These are phyloP conservation scores for Cerastoderma edule DNA, from an alignment of 2,888 invertebrate species.

Conservation along the genomic window DNA sequence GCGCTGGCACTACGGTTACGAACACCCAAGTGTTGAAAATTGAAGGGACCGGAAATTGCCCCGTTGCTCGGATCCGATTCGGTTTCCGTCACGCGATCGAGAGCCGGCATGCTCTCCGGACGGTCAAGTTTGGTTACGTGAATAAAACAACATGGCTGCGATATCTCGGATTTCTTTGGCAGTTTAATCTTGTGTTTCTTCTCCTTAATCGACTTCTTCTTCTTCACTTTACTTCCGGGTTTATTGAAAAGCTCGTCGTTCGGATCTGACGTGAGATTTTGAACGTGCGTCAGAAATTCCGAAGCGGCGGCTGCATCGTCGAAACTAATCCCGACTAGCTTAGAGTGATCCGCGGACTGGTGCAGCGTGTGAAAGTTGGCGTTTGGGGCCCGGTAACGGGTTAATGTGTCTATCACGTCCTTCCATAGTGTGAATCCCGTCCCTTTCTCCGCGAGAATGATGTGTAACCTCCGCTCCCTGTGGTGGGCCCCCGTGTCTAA, in stretches of 20 bases:
- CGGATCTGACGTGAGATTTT: conserved; percentile 89
- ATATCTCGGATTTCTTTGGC: conserved; percentile 92
- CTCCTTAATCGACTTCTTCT: conserved; percentile 69
- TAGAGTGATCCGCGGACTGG: conserved; percentile 90
- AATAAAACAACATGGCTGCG: conserved; percentile 93
- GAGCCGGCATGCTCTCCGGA: conserved; percentile 39
- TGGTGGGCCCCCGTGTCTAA: conserved; percentile 91
- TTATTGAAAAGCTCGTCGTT: conserved; percentile 90
- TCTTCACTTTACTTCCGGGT: conserved; percentile 84
- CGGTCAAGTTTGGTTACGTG: conserved; percentile 91
- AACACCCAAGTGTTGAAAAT: conserved; percentile 53
- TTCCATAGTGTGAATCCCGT: conserved; percentile 93
- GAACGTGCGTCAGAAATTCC: conserved; percentile 86
- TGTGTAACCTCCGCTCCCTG: conserved; percentile 85
- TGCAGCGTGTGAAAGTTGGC: conserved; percentile 91
- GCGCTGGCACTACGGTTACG: conserved; percentile 34
- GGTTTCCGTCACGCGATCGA: conserved; percentile 4
- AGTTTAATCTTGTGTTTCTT: conserved; percentile 83
- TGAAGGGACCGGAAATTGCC: conserved; percentile 53
- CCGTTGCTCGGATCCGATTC: conserved; percentile 18
- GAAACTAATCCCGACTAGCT: conserved; percentile 91
- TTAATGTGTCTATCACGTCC: conserved; percentile 91
- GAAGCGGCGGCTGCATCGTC: conserved; percentile 90
- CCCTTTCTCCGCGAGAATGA: conserved; percentile 90
- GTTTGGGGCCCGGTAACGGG: conserved; percentile 89